A percentile compares a stretch with the other conserved stretches of the same genome.
phyloP scores from a whole-genome alignment of 2,797 vertebrate genomes.

The Sandelia bainsii region DNA sequence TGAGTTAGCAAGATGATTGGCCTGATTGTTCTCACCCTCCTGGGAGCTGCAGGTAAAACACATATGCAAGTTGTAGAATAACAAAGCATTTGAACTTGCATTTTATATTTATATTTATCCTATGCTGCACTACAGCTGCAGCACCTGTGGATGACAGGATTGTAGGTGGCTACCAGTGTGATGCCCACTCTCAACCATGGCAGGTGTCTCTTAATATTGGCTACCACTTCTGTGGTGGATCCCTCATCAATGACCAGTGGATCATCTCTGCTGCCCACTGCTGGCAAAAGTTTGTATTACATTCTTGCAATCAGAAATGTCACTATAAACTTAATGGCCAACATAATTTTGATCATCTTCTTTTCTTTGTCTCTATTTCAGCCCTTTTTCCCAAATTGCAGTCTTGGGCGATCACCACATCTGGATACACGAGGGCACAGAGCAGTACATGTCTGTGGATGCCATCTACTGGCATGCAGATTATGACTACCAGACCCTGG shows the following conservation, averaged over 20 bases:
- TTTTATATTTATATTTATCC: constrained; percentile 1
- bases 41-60: constrained; percentile 80
- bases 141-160: constrained; percentile 79
- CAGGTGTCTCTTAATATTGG: constrained; percentile 80
- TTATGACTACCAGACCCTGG: constrained; percentile 81
- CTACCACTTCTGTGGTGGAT: constrained; percentile 79
- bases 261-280: constrained; percentile 85
- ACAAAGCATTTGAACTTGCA: neutral
- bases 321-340: neutral
- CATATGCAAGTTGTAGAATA: neutral
- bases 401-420: constrained; percentile 83
- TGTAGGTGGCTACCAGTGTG: constrained; percentile 79
- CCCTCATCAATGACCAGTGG: constrained; percentile 83
- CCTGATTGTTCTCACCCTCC: constrained; percentile 71
- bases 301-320: neutral
- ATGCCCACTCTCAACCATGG: constrained; percentile 75
- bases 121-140: constrained; percentile 63
- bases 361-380: constrained; percentile 34
- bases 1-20: constrained; percentile 72
- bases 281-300: constrained; percentile 79
- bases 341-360: neutral
- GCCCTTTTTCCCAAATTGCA: constrained; percentile 68
- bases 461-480: constrained; percentile 82
- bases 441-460: constrained; percentile 81
- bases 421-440: constrained; percentile 77